Percentiles rank a stretch among this genome's conserved stretches.
Conservation (phyloP, 2,888 invertebrate genomes). For the Palloptera scutellata region DNA sequence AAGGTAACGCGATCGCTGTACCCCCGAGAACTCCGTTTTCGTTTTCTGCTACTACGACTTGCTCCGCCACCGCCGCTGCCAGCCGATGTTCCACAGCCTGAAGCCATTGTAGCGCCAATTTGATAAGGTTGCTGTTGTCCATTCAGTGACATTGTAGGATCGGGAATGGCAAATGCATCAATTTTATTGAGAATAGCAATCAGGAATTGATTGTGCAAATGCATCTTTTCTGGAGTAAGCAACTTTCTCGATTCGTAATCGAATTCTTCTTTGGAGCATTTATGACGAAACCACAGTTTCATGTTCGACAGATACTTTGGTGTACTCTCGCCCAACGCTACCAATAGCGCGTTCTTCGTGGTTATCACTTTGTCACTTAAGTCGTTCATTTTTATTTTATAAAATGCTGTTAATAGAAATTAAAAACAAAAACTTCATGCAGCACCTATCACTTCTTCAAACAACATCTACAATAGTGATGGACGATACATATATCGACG, state of each 20-base stretch:
- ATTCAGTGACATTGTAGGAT: slow-evolving; percentile 34
- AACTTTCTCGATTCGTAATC: slow-evolving; percentile 80
- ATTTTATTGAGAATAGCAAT: slow-evolving; percentile 82
- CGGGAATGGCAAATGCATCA: slow-evolving; percentile 54
- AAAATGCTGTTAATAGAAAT: neutral
- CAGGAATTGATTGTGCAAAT: slow-evolving; percentile 85
- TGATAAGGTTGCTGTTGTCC: slow-evolving; percentile 34
- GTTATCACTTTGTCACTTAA: slow-evolving; percentile 53
- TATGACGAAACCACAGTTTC: slow-evolving; percentile 78
- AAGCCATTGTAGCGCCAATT: neutral
- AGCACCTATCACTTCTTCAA: too few species aligned
- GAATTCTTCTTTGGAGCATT: slow-evolving; percentile 84
- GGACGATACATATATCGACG: too few species aligned
- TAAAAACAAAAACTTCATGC: too few species aligned
- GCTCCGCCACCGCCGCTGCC: slow-evolving; percentile 42
- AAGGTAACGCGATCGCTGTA: slow-evolving; percentile 70
- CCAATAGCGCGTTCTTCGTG: slow-evolving; percentile 56
- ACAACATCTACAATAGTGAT: too few species aligned
- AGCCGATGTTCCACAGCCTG: slow-evolving; percentile 6
- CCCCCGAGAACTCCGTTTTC: slow-evolving; percentile 65
- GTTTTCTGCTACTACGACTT: slow-evolving; percentile 60
- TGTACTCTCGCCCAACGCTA: slow-evolving; percentile 72
- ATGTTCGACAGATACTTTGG: slow-evolving; percentile 76
- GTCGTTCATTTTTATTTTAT: slow-evolving; percentile 45
- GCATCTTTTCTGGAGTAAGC: slow-evolving; percentile 76